Evolutionary conservation across 2,113 vertebrate species (phyloP).

Genomic region (Butorides virescens): DNA sequence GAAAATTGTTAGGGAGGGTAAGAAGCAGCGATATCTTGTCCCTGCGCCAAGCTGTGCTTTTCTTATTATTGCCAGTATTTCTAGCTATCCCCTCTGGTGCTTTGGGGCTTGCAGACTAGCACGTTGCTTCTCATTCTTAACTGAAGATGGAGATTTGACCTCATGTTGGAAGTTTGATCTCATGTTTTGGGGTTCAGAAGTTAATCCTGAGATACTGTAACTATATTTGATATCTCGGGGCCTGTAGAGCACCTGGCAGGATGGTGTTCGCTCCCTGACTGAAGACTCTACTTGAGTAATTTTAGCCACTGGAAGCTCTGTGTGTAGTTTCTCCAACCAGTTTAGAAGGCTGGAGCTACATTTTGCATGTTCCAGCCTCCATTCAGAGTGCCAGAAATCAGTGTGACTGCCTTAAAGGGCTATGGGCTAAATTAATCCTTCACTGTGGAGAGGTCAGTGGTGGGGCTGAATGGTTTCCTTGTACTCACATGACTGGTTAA

Average conservation of each 20-base stretch:
- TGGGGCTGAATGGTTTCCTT: neutral
- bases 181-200: neutral
- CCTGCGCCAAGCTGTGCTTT: neutral
- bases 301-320: neutral
- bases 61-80: neutral
- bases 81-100: neutral
- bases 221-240: neutral
- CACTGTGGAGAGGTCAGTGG: neutral
- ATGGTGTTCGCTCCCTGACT: neutral
- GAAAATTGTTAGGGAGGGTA: neutral
- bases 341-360: neutral
- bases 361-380: neutral
- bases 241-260: neutral
- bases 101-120: neutral
- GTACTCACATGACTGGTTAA: neutral
- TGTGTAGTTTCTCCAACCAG: neutral
- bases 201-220: neutral
- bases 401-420: neutral
- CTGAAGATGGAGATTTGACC: neutral
- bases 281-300: neutral
- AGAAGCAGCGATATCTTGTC: neutral
- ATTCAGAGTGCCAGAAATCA: neutral
- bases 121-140: neutral
- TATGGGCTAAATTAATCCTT: neutral
- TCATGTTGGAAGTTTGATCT: neutral